Evolutionary conservation across 2,113 vertebrate genomes (phyloP).

Genomic region (Oryzias javanicus): DNA sequence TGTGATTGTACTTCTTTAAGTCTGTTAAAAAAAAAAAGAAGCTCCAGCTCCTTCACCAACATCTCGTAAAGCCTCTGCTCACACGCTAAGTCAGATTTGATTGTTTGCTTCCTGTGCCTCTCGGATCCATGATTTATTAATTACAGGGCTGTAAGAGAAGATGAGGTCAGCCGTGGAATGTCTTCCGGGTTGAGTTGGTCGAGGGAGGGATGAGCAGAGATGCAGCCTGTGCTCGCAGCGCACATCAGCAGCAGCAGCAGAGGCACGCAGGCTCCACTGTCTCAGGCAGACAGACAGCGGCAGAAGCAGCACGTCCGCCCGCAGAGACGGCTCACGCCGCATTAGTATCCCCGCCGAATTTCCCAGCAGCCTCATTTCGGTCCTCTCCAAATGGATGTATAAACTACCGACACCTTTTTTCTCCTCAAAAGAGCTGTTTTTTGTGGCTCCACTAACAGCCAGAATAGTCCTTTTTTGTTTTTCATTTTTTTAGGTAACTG

Average conservation of each 20-base stretch:
- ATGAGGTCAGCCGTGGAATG: conserved; percentile 33
- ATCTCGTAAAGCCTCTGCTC: no score
- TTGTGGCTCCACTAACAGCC: neutral
- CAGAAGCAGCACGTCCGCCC: conserved; percentile 52
- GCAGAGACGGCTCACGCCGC: conserved; percentile 33
- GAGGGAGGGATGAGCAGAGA: conserved; percentile 69
- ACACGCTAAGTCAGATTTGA: no score
- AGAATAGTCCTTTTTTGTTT: neutral
- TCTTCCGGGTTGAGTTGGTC: conserved; percentile 76
- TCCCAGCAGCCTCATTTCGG: neutral
- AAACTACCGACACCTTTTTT: conserved; percentile 3
- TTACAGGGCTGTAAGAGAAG: neutral
- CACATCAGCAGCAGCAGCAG: conserved; percentile 60
- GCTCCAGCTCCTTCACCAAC: no score
- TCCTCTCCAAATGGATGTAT: conserved; percentile 44
- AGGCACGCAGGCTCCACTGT: conserved; percentile 41
- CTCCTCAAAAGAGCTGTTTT: conserved; percentile 1
- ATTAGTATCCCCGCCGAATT: conserved; percentile 27
- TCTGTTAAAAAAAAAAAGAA: no score
- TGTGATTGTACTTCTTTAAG: no score
- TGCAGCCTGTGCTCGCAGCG: conserved; percentile 54
- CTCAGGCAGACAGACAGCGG: conserved; percentile 26
- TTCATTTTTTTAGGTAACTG: conserved; percentile 17
- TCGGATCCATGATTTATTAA: neutral
- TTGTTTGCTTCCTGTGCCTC: no score